A percentile compares a stretch with the other conserved stretches of the same genome.
phyloP scores from a whole-genome alignment of 2,797 vertebrate species.

The Sarcoramphus papa region DNA sequence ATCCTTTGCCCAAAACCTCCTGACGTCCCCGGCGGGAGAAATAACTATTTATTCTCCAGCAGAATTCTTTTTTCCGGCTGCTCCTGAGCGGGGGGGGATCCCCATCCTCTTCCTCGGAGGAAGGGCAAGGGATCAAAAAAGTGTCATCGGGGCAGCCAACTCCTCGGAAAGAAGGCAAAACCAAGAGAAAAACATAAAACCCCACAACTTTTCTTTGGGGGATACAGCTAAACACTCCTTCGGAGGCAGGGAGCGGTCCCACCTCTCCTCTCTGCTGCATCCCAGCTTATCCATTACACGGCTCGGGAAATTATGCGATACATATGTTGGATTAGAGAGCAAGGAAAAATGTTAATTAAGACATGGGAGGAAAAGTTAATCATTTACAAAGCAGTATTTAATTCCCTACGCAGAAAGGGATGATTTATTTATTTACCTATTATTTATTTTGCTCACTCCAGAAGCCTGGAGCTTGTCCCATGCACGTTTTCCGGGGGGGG shows the following conservation, averaged over 20 bases:
- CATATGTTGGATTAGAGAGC: neutral
- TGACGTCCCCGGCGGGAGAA: neutral
- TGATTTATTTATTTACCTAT: neutral
- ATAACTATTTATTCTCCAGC: neutral
- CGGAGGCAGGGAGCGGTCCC: neutral
- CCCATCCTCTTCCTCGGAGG: neutral
- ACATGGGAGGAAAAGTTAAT: neutral
- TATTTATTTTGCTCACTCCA: neutral
- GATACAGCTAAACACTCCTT: neutral
- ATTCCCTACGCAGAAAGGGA: neutral
- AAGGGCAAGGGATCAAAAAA: neutral
- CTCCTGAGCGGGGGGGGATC: neutral
- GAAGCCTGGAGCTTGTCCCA: neutral
- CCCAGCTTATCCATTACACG: neutral
- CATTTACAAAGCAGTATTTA: neutral
- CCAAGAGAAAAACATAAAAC: rapidly evolving
- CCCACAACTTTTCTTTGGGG: neutral
- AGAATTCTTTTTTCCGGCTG: neutral
- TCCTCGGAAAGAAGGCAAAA: neutral
- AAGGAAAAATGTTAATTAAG: neutral
- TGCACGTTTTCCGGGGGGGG: neutral
- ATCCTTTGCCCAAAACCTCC: neutral
- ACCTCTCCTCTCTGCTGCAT: neutral
- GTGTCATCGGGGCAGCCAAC: neutral
- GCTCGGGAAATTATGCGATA: neutral